Evolutionary conservation across 2,797 vertebrate genomes (phyloP), one percentile per base, ranked within the genome.

Genomic region (Micromesistius poutassou): DNA sequence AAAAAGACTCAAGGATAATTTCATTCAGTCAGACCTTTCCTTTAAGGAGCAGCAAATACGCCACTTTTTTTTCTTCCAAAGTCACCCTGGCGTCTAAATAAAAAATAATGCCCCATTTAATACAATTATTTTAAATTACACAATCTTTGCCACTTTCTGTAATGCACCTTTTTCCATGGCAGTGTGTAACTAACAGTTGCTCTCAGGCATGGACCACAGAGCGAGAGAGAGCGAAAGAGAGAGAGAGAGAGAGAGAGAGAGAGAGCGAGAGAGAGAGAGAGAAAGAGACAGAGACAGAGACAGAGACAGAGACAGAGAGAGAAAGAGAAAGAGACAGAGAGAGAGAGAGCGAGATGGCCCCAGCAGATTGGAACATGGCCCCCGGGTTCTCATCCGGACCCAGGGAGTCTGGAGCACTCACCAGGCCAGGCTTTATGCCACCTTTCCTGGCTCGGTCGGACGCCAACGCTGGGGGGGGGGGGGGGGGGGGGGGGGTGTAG

Each of bases 341-440:
- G 72, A 80, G 2, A 62, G 25, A 73, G 74, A 77, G 71, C 73
- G 42, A 80, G 31, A 87, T 84, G 84, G 76, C 79, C 81, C 81
- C 74, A 74, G 40, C 81, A 78, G 72, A 79, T 73, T 84, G 84
- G 78, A 84, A 86, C 77, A 55, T 75, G 77, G 77, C 81, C 80
- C 70, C 80, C 36, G 55, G 76, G 73, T 83, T 87, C 87, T 80
- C 82, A 62, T 78, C 72, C 78, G 81, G 88, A 88, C 86, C 83
- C 84, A 82, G 79, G 68, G 83, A 87, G 88, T 81, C 86, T 90
- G 87, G 76, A 88, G 86, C 38, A 16, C 84, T 85, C 46, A 62
- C 1, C 78, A 77, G 84, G 80, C 85, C 85, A 87, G 90, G 87
- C 89, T 90, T 84, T 72, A 83, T 89, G 87, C 90, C 90, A 93